Conservation (phyloP, 2,797 vertebrate species). For the Periophthalmus magnuspinnatus region DNA sequence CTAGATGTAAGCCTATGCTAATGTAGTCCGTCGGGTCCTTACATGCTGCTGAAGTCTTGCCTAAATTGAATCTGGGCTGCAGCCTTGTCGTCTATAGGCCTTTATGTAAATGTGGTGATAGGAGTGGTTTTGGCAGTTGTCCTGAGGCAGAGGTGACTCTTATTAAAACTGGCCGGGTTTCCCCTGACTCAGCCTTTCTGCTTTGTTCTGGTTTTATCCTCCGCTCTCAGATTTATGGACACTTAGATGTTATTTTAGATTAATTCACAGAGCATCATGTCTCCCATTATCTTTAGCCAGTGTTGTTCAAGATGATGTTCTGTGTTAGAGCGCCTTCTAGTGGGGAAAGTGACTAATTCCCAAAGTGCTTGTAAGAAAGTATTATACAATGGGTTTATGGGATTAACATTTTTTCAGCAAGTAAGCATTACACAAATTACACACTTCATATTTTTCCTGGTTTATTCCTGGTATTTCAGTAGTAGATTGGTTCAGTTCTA, state of each 20-base stretch:
- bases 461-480: no score
- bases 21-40: background rate
- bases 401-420: background rate
- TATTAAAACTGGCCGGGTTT: slow-evolving; percentile 33
- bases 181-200: slow-evolving; percentile 24
- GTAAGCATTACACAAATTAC: background rate
- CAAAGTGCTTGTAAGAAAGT: background rate
- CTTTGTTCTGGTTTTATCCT: slow-evolving; percentile 26
- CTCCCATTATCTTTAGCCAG: slow-evolving; percentile 5
- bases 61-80: slow-evolving; percentile 43
- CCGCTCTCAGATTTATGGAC: slow-evolving; percentile 25
- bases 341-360: slow-evolving; percentile 28
- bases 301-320: background rate
- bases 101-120: slow-evolving; percentile 48
- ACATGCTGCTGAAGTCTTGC: slow-evolving; percentile 24
- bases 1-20: background rate
- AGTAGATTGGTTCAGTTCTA: no score
- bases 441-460: no score
- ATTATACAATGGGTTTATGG: background rate
- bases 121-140: slow-evolving; percentile 22
- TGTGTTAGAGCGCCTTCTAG: slow-evolving; percentile 57
- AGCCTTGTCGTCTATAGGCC: slow-evolving; percentile 33
- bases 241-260: slow-evolving; percentile 27
- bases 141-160: slow-evolving; percentile 30
- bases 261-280: slow-evolving; percentile 19